A percentile compares a stretch with the other conserved stretches of the same genome.
Evolutionary conservation across 2,888 invertebrate genomes (phyloP).

Genomic region (Cephus nigrinus): DNA sequence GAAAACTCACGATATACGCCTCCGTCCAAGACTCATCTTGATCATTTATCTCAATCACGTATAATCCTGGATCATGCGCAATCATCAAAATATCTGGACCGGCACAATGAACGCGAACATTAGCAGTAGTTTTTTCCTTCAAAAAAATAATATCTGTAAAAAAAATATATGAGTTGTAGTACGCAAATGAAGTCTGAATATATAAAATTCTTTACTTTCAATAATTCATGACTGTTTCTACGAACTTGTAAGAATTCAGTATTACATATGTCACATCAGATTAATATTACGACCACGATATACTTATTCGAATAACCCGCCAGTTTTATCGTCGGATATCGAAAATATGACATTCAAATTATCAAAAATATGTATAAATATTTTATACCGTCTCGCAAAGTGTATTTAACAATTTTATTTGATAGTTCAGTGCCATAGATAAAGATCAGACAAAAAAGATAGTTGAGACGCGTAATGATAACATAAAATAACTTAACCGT

Average conservation of each 20-base stretch:
- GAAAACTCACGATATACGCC: slow-evolving; percentile 32
- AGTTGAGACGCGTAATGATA: background rate
- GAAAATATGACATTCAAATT: too few species aligned
- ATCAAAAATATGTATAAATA: background rate
- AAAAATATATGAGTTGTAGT: background rate
- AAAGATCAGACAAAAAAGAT: background rate
- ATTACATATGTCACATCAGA: background rate
- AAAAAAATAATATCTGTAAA: background rate
- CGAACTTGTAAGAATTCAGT: background rate
- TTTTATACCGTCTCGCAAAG: background rate
- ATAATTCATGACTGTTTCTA: background rate
- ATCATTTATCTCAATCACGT: slow-evolving; percentile 38
- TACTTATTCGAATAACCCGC: background rate
- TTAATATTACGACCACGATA: background rate
- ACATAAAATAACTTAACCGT: background rate
- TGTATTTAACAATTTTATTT: background rate
- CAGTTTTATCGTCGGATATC: too few species aligned
- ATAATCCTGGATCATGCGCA: slow-evolving; percentile 46
- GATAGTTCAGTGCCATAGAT: background rate
- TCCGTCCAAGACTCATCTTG: slow-evolving; percentile 23
- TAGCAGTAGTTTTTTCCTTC: slow-evolving; percentile 31
- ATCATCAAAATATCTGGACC: slow-evolving; percentile 39
- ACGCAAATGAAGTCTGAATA: background rate
- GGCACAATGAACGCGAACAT: slow-evolving; percentile 44
- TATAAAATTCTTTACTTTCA: background rate